Conservation (phyloP, 2,797 vertebrate species). For the Cynopterus sphinx region DNA sequence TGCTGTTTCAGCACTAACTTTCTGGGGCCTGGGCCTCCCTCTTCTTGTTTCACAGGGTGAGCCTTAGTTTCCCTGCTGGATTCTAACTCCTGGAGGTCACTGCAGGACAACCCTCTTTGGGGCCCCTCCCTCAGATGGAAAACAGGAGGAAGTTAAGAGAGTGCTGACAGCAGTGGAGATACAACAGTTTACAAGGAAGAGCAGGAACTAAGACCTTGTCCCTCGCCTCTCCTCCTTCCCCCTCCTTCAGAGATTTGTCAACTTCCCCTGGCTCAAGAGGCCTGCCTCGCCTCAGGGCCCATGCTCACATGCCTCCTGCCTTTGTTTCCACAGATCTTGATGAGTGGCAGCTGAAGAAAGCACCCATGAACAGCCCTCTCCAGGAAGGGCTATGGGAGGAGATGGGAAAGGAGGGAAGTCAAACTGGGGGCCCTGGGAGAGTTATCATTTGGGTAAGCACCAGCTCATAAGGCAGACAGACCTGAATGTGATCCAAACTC, state of each 20-base stretch:
- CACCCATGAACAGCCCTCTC: rapidly evolving
- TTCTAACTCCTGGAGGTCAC: neutral
- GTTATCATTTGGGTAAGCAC: neutral
- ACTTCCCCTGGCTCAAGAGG: too few species aligned
- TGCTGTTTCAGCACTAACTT: neutral
- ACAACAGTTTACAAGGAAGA: neutral
- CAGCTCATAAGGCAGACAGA: neutral
- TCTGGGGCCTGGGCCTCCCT: neutral
- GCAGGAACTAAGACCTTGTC: neutral
- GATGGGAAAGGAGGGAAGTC: neutral
- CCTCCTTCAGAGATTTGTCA: neutral
- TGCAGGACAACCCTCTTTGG: neutral
- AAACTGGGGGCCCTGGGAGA: neutral
- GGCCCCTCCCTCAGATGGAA: neutral
- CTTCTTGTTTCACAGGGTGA: neutral
- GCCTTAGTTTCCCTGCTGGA: neutral
- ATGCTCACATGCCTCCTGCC: neutral
- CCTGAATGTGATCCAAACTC: neutral
- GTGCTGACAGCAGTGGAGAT: neutral
- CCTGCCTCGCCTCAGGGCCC: neutral
- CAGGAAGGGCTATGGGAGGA: neutral
- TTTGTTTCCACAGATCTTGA: neutral
- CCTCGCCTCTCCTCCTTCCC: neutral
- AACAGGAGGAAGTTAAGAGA: neutral
- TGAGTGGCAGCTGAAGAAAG: neutral